phyloP scores from a whole-genome alignment of 2,797 vertebrate species.

The Poeciliopsis gracilis region DNA sequence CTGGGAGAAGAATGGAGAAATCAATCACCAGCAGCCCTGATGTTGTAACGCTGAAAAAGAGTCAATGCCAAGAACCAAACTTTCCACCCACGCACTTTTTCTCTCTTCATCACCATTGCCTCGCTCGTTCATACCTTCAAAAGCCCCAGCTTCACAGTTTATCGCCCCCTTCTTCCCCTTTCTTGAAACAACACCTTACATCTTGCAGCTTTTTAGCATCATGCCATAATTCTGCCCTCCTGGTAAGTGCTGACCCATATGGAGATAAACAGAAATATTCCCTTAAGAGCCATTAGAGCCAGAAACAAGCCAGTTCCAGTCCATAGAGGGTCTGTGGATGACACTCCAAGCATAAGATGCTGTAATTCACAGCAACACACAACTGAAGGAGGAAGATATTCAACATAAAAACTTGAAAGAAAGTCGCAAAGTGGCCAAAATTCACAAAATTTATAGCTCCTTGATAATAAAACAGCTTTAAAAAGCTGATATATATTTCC shows the following conservation, averaged over 20 bases:
- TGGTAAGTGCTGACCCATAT: conserved; percentile 63
- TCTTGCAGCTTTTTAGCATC: conserved; percentile 45
- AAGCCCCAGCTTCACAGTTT: conserved; percentile 6
- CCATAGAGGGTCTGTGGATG: conserved; percentile 53
- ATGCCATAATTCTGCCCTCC: conserved; percentile 42
- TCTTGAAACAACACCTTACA: conserved; percentile 37
- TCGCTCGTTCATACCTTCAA: conserved; percentile 15
- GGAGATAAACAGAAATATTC: conserved; percentile 65
- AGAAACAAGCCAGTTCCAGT: conserved; percentile 60
- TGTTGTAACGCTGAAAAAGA: conserved; percentile 61
- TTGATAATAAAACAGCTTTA: neutral
- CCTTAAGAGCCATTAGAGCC: conserved; percentile 63
- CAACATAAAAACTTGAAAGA: conserved; percentile 25
- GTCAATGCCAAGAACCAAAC: conserved; percentile 68
- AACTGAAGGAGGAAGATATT: conserved; percentile 46
- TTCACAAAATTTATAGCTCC: conserved; percentile 27
- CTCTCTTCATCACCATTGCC: conserved; percentile 42
- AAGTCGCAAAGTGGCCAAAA: conserved; percentile 41
- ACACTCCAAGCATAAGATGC: conserved; percentile 54
- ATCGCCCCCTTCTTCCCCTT: conserved; percentile 13
- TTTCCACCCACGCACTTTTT: conserved; percentile 57
- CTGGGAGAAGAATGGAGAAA: conserved; percentile 47
- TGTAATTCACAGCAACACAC: conserved; percentile 44
- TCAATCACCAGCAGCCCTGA: conserved; percentile 52
- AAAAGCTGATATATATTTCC: conserved; percentile 12